A percentile compares a stretch with the other conserved stretches of the same genome.
Conservation (phyloP, 2,113 vertebrate species). For the Lichenostomus cassidix region DNA sequence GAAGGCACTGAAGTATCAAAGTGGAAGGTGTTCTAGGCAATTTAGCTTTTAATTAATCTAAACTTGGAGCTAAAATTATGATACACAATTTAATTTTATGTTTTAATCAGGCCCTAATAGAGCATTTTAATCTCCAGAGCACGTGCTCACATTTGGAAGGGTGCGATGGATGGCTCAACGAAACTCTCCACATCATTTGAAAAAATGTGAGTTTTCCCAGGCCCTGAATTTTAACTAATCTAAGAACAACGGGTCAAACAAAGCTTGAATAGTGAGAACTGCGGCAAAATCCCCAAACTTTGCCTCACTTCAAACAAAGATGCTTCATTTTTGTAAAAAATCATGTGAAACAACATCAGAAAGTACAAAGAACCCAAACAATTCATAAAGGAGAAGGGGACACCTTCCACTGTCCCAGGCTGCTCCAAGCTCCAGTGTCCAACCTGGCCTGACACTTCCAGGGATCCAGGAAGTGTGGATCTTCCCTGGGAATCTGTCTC, state of each 20-base stretch:
- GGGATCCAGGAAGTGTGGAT: neutral
- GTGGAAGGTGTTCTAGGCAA: slow-evolving; percentile 4
- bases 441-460: neutral
- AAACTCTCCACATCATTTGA: neutral
- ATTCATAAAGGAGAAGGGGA: neutral
- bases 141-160: neutral
- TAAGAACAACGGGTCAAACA: neutral
- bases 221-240: neutral
- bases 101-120: slow-evolving; percentile 12
- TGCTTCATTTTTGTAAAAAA: neutral
- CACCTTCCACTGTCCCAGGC: fast-evolving
- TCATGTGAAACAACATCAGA: neutral
- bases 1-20: neutral
- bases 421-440: neutral
- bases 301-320: neutral
- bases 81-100: slow-evolving; percentile 9
- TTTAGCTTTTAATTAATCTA: slow-evolving; percentile 32
- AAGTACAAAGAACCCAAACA: neutral
- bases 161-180: neutral
- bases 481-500: neutral
- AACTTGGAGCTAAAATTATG: neutral
- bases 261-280: neutral
- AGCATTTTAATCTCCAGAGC: neutral
- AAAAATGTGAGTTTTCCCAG: neutral
- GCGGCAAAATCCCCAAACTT: neutral